These are phyloP conservation scores for Apodemus agrarius DNA, from an alignment of 2,797 vertebrate species.

Conservation along the genomic window DNA sequence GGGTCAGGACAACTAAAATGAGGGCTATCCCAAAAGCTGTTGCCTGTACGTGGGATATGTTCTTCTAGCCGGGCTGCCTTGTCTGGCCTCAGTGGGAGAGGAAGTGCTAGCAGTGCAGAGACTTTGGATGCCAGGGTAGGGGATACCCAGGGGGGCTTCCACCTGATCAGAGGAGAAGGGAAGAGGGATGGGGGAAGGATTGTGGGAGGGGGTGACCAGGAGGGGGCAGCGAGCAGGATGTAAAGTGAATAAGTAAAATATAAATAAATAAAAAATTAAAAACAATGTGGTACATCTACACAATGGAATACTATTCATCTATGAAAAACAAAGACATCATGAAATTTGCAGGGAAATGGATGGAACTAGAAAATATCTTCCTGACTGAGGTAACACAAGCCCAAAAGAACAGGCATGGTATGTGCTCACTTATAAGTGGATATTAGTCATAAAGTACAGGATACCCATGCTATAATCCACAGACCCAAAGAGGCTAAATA, in stretches of 20 bases:
- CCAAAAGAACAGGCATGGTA: background rate
- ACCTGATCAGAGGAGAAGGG: background rate
- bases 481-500: background rate
- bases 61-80: background rate
- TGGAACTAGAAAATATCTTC: background rate
- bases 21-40: background rate
- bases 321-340: background rate
- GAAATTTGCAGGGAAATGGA: background rate
- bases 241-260: background rate
- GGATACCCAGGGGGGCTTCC: background rate
- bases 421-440: background rate
- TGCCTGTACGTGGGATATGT: background rate
- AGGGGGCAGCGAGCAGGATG: background rate
- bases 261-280: background rate
- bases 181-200: background rate
- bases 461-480: background rate
- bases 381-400: background rate
- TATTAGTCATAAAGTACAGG: background rate
- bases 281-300: background rate
- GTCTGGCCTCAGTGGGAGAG: background rate
- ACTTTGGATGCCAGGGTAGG: background rate
- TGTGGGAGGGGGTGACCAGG: background rate
- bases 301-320: background rate
- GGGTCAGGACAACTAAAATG: background rate
- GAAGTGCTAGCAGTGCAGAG: background rate